Conservation (phyloP, 1,140 invertebrate genomes). For the Achroia grisella region DNA sequence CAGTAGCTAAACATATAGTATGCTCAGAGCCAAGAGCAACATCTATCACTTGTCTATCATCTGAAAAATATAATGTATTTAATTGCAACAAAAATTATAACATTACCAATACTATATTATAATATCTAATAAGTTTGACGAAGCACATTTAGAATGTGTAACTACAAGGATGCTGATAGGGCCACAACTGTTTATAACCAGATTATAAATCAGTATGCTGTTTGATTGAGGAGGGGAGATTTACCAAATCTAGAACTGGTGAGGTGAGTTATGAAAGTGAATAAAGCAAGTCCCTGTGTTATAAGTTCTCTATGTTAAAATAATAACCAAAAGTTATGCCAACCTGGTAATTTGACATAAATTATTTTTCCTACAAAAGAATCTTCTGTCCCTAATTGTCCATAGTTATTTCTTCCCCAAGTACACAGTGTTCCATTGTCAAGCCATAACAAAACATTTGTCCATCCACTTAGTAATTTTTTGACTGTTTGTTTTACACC, state of each 20-base stretch:
- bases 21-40: conserved; percentile 86
- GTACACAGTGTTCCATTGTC: conserved; percentile 75
- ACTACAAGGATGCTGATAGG: too few relatives aligned
- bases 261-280: too few relatives aligned
- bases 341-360: conserved; percentile 50
- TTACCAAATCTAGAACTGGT: too few relatives aligned
- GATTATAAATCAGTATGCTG: too few relatives aligned
- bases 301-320: background rate
- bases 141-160: too few relatives aligned
- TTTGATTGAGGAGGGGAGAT: background rate
- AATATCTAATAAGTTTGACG: too few relatives aligned
- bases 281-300: background rate
- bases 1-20: conserved; percentile 77
- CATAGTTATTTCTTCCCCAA: conserved; percentile 89
- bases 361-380: conserved; percentile 37
- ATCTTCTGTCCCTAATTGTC: conserved; percentile 76
- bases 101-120: too few relatives aligned
- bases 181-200: too few relatives aligned
- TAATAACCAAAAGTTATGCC: background rate
- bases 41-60: conserved; percentile 65
- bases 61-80: conserved; percentile 36
- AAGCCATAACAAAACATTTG: conserved; percentile 78
- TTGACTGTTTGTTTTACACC: conserved; percentile 66
- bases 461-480: conserved; percentile 81
- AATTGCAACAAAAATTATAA: background rate